These are phyloP conservation scores for Nomada fabriciana DNA, from an alignment of 2,888 invertebrate species.

Conservation along the genomic window DNA sequence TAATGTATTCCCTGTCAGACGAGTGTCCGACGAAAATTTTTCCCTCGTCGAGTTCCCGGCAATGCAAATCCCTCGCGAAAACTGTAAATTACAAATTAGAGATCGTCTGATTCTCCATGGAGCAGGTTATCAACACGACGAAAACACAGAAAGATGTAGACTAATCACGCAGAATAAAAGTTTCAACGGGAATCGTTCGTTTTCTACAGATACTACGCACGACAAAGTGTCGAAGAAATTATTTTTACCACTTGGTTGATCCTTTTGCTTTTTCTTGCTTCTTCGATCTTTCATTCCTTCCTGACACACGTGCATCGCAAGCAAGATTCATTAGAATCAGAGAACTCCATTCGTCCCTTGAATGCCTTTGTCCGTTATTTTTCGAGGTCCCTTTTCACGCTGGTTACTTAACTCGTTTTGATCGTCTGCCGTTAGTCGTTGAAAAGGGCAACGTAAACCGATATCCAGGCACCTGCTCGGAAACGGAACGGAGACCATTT, in stretches of 20 bases:
- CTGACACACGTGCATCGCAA: constrained; percentile 8
- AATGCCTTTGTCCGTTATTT: constrained; percentile 35
- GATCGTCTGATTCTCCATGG: background rate
- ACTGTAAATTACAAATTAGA: constrained; percentile 47
- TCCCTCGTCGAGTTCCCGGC: background rate
- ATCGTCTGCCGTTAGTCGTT: background rate
- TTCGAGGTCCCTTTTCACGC: constrained; percentile 8
- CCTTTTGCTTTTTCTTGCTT: background rate
- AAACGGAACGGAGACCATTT: constrained; percentile 47
- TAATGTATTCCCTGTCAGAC: constrained; percentile 47
- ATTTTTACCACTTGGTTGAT: background rate
- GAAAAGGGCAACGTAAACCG: constrained; percentile 44
- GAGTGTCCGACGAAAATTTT: constrained; percentile 6
- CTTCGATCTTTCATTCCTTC: background rate
- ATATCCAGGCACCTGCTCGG: constrained; percentile 40
- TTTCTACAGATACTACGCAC: background rate
- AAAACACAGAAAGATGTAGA: background rate
- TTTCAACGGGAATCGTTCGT: constrained; percentile 31
- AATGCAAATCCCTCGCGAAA: constrained; percentile 42
- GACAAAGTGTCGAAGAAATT: constrained; percentile 50
- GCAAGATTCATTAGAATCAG: constrained; percentile 65
- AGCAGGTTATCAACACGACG: background rate
- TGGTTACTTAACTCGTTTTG: background rate
- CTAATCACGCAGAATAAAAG: constrained; percentile 11
- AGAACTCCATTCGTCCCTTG: constrained; percentile 55